phyloP scores from a whole-genome alignment of 2,113 vertebrate species.

The Elephas maximus region DNA sequence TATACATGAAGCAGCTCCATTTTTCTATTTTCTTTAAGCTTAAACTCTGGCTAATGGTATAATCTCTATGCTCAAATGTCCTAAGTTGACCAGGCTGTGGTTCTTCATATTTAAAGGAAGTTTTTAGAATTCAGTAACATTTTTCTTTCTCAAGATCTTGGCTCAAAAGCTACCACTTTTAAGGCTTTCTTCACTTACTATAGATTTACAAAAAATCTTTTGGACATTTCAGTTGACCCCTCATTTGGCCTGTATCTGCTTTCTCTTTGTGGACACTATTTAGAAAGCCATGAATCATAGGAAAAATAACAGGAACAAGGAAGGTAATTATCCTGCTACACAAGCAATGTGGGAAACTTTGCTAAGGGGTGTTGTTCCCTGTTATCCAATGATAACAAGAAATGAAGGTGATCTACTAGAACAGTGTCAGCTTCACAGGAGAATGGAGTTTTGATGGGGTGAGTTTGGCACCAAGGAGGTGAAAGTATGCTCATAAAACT shows the following conservation, averaged over 20 bases:
- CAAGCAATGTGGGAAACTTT: not conserved
- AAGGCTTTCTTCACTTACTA: not conserved
- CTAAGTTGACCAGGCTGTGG: not conserved
- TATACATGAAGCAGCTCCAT: not conserved
- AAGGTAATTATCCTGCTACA: not conserved
- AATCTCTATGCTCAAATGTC: not conserved
- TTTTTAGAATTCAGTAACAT: not conserved
- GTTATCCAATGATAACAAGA: not conserved
- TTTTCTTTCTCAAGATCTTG: not conserved
- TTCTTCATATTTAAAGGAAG: not conserved
- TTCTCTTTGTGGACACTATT: not conserved
- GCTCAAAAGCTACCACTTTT: not conserved
- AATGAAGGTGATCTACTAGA: not conserved
- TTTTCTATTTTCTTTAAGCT: not conserved
- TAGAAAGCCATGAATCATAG: not conserved
- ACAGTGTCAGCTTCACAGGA: not conserved
- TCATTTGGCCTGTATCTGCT: not conserved
- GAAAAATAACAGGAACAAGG: not conserved
- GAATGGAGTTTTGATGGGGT: not conserved
- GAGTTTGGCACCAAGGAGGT: not conserved
- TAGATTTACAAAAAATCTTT: constrained; percentile 3
- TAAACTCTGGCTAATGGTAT: not conserved
- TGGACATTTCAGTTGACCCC: not conserved
- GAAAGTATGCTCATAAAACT: not conserved
- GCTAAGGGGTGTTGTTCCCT: no score